Evolutionary conservation across 1,140 invertebrate genomes (phyloP).

Genomic region (Tetramorium simillimum): DNA sequence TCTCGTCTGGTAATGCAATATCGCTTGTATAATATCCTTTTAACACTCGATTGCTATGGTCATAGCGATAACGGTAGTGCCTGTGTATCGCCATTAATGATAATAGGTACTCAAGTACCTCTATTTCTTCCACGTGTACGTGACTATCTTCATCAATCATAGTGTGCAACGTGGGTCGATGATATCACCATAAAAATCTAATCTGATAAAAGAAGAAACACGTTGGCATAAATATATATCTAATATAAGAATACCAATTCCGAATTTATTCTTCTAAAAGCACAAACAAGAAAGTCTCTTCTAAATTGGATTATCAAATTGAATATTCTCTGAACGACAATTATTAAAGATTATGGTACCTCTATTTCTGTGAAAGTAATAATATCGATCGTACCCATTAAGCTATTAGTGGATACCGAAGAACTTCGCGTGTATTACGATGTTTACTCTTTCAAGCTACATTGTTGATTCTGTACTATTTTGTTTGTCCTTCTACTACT

Average conservation of each 20-base stretch:
- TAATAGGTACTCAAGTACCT: conserved; percentile 7
- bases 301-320: neutral
- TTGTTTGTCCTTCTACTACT: neutral
- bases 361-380: neutral
- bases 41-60: neutral
- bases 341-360: neutral
- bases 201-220: neutral
- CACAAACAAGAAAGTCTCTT: neutral
- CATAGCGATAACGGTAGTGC: neutral
- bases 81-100: conserved; percentile 7
- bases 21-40: neutral
- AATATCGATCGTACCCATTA: conserved; percentile 23
- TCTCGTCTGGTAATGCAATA: conserved; percentile 23
- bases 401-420: conserved; percentile 26
- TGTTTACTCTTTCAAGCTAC: conserved; percentile 10
- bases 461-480: conserved; percentile 37
- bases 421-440: conserved; percentile 15
- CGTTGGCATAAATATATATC: neutral
- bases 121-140: neutral
- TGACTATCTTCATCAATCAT: conserved; percentile 18
- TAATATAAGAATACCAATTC: neutral
- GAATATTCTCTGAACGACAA: neutral
- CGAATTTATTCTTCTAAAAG: neutral
- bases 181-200: neutral
- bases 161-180: neutral